A percentile compares a stretch with the other conserved stretches of the same genome.
These are phyloP conservation scores for Drosophila kokeensis DNA, from an alignment of 2,888 invertebrate species.

Conservation along the genomic window DNA sequence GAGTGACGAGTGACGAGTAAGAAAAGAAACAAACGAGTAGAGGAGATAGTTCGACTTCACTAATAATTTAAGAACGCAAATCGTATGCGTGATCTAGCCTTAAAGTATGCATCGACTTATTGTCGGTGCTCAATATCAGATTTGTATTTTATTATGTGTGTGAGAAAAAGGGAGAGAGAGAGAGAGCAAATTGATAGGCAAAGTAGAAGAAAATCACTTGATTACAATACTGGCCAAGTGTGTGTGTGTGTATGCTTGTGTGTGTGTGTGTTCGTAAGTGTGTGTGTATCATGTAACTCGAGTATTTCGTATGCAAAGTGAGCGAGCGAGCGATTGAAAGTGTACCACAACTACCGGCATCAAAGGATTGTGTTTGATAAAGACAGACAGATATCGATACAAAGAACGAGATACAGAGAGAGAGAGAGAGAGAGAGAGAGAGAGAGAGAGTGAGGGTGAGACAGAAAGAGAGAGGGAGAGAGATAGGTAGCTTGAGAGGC, in stretches of 20 bases:
- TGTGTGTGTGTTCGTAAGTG: constrained; percentile 5
- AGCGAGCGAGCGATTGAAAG: constrained; percentile 62
- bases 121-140: constrained; percentile 33
- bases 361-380: constrained; percentile 36
- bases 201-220: constrained; percentile 46
- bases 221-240: constrained; percentile 6
- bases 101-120: constrained; percentile 34
- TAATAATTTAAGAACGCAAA: constrained; percentile 12
- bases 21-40: constrained; percentile 20
- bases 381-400: constrained; percentile 26
- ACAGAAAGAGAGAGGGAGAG: constrained; percentile 12
- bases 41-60: background rate
- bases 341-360: constrained; percentile 66
- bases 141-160: constrained; percentile 5
- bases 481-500: constrained; percentile 4
- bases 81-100: constrained; percentile 20
- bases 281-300: constrained; percentile 7
- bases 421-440: constrained; percentile 18
- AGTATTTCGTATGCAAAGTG: constrained; percentile 54
- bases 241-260: constrained; percentile 14
- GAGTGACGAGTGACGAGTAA: constrained; percentile 16
- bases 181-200: constrained; percentile 14
- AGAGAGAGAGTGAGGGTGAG: constrained; percentile 9
- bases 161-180: constrained; percentile 17
- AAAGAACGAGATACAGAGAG: constrained; percentile 13